phyloP scores from a whole-genome alignment of 2,113 vertebrate species.

The Menura novaehollandiae region DNA sequence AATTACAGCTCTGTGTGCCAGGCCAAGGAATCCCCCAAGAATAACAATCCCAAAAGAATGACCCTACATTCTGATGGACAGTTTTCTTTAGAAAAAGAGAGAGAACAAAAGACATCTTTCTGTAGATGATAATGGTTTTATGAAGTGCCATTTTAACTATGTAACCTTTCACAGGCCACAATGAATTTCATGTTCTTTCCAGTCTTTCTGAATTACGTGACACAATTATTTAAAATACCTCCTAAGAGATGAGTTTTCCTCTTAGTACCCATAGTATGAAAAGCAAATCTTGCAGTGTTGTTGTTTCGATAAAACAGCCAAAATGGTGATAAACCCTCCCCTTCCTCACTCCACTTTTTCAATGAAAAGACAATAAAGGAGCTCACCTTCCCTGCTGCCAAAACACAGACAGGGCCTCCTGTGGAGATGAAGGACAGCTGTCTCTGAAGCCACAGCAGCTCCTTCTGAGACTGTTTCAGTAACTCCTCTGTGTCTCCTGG shows the following conservation, averaged over 20 bases:
- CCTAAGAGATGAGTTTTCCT: neutral
- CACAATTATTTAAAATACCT: neutral
- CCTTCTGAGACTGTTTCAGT: constrained; percentile 69
- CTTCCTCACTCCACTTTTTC: neutral
- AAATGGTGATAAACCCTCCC: neutral
- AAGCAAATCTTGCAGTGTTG: rapidly evolving
- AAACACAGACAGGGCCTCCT: constrained; percentile 48
- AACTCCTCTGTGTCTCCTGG: constrained; percentile 63
- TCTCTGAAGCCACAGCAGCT: constrained; percentile 71
- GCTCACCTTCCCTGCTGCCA: constrained; percentile 70
- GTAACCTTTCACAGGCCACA: neutral
- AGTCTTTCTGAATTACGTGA: neutral
- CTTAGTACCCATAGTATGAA: too few relatives aligned
- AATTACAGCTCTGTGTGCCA: neutral
- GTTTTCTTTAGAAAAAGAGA: neutral
- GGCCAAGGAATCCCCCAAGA: neutral
- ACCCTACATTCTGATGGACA: neutral
- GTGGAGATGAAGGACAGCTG: constrained; percentile 58
- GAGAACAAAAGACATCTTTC: neutral
- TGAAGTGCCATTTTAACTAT: neutral
- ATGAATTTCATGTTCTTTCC: neutral
- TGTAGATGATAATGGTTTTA: rapidly evolving
- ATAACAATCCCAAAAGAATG: neutral
- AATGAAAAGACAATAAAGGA: neutral
- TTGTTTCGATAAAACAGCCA: neutral